phyloP scores from a whole-genome alignment of 2,888 invertebrate genomes.

The Drosophila dives region DNA sequence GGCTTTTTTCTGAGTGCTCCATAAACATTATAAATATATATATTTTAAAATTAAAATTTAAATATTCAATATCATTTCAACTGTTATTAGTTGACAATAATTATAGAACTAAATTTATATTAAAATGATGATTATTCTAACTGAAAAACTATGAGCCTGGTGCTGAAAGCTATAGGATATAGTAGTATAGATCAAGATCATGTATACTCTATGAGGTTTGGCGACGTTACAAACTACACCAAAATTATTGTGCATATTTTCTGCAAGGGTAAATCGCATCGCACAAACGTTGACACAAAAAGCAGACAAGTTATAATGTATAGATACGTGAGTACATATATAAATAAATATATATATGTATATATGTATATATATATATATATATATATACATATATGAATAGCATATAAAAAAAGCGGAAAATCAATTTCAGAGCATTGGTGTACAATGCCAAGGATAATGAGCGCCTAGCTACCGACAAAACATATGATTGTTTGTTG shows the following conservation, averaged over 20 bases:
- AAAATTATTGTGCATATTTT: neutral
- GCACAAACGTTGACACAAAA: constrained; percentile 34
- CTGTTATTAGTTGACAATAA: neutral
- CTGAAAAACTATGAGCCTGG: neutral
- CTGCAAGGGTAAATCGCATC: neutral
- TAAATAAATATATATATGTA: neutral
- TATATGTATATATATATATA: constrained; percentile 5
- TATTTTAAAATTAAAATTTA: neutral
- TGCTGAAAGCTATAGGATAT: neutral
- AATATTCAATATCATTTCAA: neutral
- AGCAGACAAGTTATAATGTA: constrained; percentile 28
- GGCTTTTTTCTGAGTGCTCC: neutral
- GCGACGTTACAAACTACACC: neutral
- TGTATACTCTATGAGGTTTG: neutral
- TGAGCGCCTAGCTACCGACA: constrained; percentile 42
- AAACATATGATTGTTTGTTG: neutral
- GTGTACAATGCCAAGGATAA: constrained; percentile 64
- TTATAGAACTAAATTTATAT: neutral
- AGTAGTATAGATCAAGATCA: neutral
- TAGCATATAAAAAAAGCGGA: constrained; percentile 46
- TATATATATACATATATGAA: neutral
- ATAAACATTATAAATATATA: neutral
- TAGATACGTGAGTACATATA: constrained; percentile 2
- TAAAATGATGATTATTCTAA: neutral
- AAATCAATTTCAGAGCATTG: constrained; percentile 72